A percentile compares a stretch with the other conserved stretches of the same genome.
These are phyloP conservation scores for Corythornis madagascariensis DNA, from an alignment of 2,113 vertebrate genomes.

Conservation along the genomic window DNA sequence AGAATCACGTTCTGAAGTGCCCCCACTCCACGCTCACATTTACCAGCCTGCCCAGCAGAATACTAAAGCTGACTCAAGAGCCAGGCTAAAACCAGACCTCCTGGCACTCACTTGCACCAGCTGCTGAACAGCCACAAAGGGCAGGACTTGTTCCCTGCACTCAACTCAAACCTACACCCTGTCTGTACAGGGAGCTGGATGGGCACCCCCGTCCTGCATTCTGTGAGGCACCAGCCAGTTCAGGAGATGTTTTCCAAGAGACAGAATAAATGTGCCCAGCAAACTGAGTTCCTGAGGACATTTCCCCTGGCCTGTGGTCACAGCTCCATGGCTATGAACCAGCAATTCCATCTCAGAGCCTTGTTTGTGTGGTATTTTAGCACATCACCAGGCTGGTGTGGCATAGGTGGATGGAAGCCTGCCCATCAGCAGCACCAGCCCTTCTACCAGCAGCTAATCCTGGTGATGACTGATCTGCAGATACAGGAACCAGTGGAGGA, in stretches of 20 bases:
- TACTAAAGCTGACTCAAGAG: background rate
- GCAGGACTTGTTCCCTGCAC: background rate
- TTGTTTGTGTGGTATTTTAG: background rate
- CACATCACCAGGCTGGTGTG: background rate
- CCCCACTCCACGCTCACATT: background rate
- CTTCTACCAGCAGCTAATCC: background rate
- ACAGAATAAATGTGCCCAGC: fast-evolving
- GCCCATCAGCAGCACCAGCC: background rate
- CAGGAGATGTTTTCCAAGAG: background rate
- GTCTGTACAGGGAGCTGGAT: fast-evolving
- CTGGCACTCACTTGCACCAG: background rate
- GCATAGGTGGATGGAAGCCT: background rate
- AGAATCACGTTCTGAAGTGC: background rate
- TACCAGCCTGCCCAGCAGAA: fast-evolving
- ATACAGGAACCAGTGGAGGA: background rate
- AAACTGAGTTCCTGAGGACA: background rate
- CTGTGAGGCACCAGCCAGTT: fast-evolving
- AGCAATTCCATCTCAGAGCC: background rate
- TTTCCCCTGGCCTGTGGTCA: background rate
- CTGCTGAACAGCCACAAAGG: background rate
- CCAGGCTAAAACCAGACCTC: background rate
- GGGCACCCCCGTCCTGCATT: background rate
- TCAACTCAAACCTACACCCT: background rate
- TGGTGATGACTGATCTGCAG: background rate
- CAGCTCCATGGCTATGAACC: background rate